These are phyloP conservation scores for Stictonetta naevosa DNA, from an alignment of 2,113 vertebrate genomes.

Conservation along the genomic window DNA sequence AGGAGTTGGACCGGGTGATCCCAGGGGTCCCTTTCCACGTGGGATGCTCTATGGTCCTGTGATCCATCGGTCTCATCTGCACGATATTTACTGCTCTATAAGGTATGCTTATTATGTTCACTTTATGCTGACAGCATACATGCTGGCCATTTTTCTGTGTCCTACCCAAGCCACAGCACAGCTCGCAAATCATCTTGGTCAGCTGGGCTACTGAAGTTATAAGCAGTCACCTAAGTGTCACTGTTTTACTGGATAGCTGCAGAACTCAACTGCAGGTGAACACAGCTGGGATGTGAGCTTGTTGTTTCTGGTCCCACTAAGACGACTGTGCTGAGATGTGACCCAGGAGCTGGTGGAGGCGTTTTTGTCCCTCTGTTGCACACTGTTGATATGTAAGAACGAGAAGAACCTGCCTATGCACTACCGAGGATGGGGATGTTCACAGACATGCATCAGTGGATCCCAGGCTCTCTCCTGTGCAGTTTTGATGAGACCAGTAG, in stretches of 20 bases:
- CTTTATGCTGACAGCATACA: background rate
- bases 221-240: background rate
- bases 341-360: background rate
- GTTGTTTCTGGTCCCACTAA: background rate
- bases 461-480: background rate
- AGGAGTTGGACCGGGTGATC: too few species aligned
- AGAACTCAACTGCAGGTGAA: background rate
- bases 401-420: background rate
- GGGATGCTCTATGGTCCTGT: too few species aligned
- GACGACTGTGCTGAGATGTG: background rate
- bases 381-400: background rate
- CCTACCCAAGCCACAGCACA: background rate
- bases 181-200: background rate
- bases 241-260: background rate
- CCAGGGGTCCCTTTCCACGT: too few species aligned
- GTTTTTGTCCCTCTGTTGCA: background rate
- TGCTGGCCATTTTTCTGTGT: background rate
- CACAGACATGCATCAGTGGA: background rate
- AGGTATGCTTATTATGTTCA: background rate
- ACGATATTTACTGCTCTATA: background rate
- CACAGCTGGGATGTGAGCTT: background rate
- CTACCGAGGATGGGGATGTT: background rate
- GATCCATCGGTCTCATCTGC: fast-evolving
- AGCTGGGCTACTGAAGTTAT: background rate
- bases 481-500: background rate